Evolutionary conservation across 2,797 vertebrate species (phyloP).

Genomic region (Semotilus atromaculatus): DNA sequence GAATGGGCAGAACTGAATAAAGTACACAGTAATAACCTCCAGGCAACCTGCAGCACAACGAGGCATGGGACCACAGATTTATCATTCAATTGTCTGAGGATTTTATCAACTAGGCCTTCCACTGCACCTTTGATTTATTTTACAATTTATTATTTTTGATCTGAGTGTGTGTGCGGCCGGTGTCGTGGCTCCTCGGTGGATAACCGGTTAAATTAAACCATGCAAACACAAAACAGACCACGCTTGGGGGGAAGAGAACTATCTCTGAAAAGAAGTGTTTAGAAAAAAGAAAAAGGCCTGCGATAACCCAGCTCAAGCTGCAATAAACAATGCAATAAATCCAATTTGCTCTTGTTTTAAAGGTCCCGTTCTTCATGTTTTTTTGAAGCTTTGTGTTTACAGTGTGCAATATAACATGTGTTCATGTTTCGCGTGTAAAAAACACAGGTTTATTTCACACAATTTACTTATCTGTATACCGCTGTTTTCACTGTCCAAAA

Average conservation of each 20-base stretch:
- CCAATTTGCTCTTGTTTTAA: neutral
- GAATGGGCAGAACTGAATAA: conserved; percentile 77
- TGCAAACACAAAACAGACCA: neutral
- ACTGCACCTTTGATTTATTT: conserved; percentile 78
- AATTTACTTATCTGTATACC: too few species aligned
- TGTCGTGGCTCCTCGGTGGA: conserved; percentile 46
- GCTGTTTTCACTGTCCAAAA: too few species aligned
- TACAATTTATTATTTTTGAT: conserved; percentile 75
- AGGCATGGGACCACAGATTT: conserved; percentile 71
- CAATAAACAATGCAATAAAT: neutral
- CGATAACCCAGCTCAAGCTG: neutral
- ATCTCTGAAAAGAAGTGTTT: neutral
- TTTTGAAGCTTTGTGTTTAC: too few species aligned
- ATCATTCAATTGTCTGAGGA: conserved; percentile 82
- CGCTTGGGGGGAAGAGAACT: neutral
- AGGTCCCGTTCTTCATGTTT: too few species aligned
- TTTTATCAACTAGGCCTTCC: conserved; percentile 78
- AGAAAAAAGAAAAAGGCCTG: neutral
- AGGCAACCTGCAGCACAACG: conserved; percentile 72
- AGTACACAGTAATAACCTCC: conserved; percentile 83
- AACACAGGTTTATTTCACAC: too few species aligned
- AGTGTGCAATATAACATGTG: too few species aligned
- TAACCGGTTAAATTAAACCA: conserved; percentile 27
- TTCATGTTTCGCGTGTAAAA: too few species aligned
- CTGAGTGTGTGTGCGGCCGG: conserved; percentile 69